Base-by-base conservation (phyloP, 2,113 vertebrate genomes). In the Aix galericulata region DNA sequence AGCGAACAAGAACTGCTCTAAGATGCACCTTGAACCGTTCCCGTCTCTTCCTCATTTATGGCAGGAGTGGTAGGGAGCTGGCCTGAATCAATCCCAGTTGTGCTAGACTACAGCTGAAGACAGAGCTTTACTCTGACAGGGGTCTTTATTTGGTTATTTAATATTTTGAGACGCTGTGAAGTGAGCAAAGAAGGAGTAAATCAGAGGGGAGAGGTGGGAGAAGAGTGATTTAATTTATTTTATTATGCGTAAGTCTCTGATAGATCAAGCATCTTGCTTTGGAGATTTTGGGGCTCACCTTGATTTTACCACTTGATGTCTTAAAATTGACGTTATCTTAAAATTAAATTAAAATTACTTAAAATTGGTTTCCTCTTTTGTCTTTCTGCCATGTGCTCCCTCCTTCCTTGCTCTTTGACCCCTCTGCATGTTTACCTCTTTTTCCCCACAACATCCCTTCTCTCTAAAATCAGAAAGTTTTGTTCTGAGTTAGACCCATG, bases 271-370 rank as follows among this genome's bases (percentile, higher is more conserved):
- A 25, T 15, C 48, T 29, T 71, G 18, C 31, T 59, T 56, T 78
- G 22, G 8, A 31, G 23, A 23, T 26, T 52, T n/a, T 23, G 27
- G 11, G 10, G 0, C 9, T 52, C 4, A 1, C 2, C 1, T 2
- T 32, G 36, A 48, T 58, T 31, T 78, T 52, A 71, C 8, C 34
- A 10, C 5, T 34, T 73, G 40, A 60, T 59, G 5, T 40, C 14
- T 21, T 15, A 44, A 44, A 44, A 44, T 44, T 44, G 44, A 44
- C 44, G 17, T 44, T 44, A 17, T 44, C 17, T 44, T 44, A 44
- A 44, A 44, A 44, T 44, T 44, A 44, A 44, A 44, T 44, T 44
- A 44, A 44, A 44, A 44, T 44, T 11, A 8, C 12, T 23, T 52
- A 34, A 84, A 72, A 56, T 0, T 55, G 5, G 2, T 25, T 42